phyloP scores from a whole-genome alignment of 2,797 vertebrate species.

The Neosilurus mollespiculum region DNA sequence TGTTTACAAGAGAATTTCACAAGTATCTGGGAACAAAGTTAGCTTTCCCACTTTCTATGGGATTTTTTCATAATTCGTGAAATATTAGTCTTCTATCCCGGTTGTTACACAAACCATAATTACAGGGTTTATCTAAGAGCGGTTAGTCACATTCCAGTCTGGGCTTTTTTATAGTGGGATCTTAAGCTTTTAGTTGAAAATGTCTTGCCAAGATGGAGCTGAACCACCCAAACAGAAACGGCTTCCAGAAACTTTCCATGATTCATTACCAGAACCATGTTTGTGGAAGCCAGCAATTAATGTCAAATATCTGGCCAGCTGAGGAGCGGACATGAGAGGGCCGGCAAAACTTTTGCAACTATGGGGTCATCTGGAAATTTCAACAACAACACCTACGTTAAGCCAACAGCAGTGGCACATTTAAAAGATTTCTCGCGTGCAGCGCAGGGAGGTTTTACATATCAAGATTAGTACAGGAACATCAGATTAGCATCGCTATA shows the following conservation, averaged over 20 bases:
- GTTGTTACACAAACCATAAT: not conserved
- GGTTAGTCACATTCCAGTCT: slow-evolving; percentile 64
- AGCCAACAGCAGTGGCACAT: slow-evolving; percentile 61
- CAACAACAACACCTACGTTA: slow-evolving; percentile 52
- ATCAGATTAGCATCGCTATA: slow-evolving; percentile 40
- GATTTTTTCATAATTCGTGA: slow-evolving; percentile 30
- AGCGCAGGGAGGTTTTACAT: slow-evolving; percentile 19
- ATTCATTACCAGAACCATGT: slow-evolving; percentile 64
- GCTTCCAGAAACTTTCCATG: slow-evolving; percentile 57
- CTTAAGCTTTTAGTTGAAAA: slow-evolving; percentile 61
- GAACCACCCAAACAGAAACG: slow-evolving; percentile 56
- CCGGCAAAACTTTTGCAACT: slow-evolving; percentile 53
- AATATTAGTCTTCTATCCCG: slow-evolving; percentile 28
- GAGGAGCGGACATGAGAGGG: slow-evolving; percentile 41
- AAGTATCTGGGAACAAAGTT: slow-evolving; percentile 15
- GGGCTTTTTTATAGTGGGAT: slow-evolving; percentile 64
- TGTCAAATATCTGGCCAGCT: slow-evolving; percentile 46
- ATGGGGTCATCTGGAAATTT: slow-evolving; percentile 64
- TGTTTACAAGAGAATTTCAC: slow-evolving; percentile 16
- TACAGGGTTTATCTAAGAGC: slow-evolving; percentile 46
- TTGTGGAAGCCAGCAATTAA: slow-evolving; percentile 60
- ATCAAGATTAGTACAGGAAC: slow-evolving; percentile 41
- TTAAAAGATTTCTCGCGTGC: slow-evolving; percentile 56
- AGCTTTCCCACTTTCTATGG: not conserved
- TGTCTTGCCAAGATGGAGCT: slow-evolving; percentile 60